These are phyloP conservation scores for Lerema accius DNA, from an alignment of 1,140 invertebrate species.

Conservation along the genomic window DNA sequence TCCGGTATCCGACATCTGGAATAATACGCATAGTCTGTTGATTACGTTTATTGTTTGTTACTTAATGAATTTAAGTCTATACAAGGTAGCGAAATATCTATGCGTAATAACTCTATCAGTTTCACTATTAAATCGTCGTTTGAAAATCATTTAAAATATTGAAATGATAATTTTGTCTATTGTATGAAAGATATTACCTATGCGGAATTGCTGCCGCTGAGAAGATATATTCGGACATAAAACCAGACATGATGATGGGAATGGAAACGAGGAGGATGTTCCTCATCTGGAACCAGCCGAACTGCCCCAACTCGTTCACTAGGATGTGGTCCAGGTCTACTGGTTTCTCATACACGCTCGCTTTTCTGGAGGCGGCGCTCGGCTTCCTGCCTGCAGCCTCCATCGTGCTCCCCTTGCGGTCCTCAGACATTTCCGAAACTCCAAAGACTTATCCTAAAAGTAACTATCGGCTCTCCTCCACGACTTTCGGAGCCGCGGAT, in stretches of 20 bases:
- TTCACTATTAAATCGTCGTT: no score
- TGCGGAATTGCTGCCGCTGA: constrained; percentile 55
- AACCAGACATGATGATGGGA: constrained; percentile 54
- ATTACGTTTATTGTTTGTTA: no score
- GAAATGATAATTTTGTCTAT: no score
- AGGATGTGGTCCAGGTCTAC: constrained; percentile 53
- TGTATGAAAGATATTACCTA: constrained; percentile 50
- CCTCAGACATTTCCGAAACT: not conserved
- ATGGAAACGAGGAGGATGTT: constrained; percentile 49
- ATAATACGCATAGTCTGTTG: no score
- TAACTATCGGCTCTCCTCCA: not conserved
- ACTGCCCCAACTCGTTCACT: constrained; percentile 55
- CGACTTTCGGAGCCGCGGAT: constrained; percentile 6
- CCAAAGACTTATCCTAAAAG: no score
- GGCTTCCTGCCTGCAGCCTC: not conserved
- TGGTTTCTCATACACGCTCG: constrained; percentile 31
- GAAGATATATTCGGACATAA: constrained; percentile 64
- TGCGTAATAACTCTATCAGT: no score
- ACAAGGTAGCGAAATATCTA: no score
- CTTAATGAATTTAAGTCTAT: no score
- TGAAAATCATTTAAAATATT: no score
- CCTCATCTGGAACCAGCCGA: constrained; percentile 49
- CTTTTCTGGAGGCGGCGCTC: constrained; percentile 8
- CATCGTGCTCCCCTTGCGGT: not conserved
- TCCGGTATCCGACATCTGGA: constrained; percentile 70